Evolutionary conservation across 2,113 vertebrate genomes (phyloP), one percentile per base, ranked within the genome.

Genomic region (Eudyptes chrysolophus): DNA sequence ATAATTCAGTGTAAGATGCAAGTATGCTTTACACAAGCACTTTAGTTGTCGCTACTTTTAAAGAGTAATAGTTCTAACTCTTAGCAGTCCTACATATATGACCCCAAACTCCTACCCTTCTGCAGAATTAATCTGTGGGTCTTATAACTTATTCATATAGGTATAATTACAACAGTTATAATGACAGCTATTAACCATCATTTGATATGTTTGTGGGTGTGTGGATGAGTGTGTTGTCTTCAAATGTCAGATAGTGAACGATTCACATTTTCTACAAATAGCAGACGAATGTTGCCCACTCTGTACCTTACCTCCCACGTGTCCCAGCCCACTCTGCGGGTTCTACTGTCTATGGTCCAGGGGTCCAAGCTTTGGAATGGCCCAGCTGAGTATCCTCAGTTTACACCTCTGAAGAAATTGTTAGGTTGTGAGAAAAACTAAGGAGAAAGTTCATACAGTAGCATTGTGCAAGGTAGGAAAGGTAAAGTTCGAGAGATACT

Each of bases 241-340:
- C 74, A 92, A 85, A 92, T 57, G 18, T 57, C 77, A 89, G 15
- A 42, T 10, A n/a, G 40, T 34, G 51, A 92, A 57, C 0, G 3
- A 66, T 42, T 84, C 25, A 64, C 3, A 18, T 83, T 70, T 84
- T 58, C 70, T 75, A 42, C 49, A 82, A 84, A 79, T 38, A 68
- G 2, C 18, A 88, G 27, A 57, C 0, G 4, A 79, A 51, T 16
- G 7, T 84, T 57, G 15, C n/a, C n/a, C 24, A 27, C 7, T 36
- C 42, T 68, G 8, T 54, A 29, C 3, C 4, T 12, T 1, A 1
- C 5, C 19, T 70, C 16, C 42, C n/a, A 40, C 0, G 0, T 51
- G 38, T 38, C 16, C 10, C 6, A 0, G 72, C 38, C 42, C 13
- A 29, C 3, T 32, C 30, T 58, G 3, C 34, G 48, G 7, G 6